Conservation (phyloP, 2,113 vertebrate genomes). For the Trematocara marginatum region DNA sequence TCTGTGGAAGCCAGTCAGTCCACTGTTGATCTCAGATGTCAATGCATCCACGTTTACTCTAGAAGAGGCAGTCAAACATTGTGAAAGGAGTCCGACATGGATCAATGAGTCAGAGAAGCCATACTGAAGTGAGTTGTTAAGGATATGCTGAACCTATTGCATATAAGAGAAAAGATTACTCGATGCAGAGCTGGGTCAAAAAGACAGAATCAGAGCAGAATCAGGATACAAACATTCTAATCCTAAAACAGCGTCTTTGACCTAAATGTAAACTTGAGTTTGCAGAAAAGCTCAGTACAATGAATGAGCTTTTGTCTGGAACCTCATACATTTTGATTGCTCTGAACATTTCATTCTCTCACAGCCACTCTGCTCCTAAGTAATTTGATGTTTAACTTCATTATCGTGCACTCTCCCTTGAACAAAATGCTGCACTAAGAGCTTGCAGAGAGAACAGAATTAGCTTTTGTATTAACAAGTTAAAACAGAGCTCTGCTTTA, state of each 20-base stretch:
- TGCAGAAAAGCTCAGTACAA: background rate
- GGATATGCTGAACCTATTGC: background rate
- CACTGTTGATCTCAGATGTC: background rate
- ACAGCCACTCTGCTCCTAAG: background rate
- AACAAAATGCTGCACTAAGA: slow-evolving; percentile 1
- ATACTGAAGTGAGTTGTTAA: background rate
- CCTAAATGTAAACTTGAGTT: background rate
- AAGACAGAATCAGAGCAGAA: fast-evolving
- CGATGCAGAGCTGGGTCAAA: background rate
- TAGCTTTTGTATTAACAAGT: background rate
- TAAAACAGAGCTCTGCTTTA: background rate
- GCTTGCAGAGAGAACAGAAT: background rate
- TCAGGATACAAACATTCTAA: background rate
- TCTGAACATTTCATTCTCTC: slow-evolving; percentile 21
- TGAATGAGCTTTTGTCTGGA: background rate
- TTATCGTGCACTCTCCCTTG: slow-evolving; percentile 11
- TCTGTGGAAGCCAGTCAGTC: background rate
- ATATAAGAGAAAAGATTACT: background rate
- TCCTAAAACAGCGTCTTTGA: background rate
- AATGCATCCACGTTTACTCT: background rate
- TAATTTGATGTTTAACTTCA: slow-evolving; percentile 24
- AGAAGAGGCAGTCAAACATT: background rate
- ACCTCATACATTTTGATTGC: slow-evolving; percentile 28
- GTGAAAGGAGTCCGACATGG: background rate
- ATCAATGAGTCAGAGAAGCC: background rate